A percentile compares a stretch with the other conserved stretches of the same genome.
Evolutionary conservation across 2,113 vertebrate genomes (phyloP).

Genomic region (Megatriorchis doriae): DNA sequence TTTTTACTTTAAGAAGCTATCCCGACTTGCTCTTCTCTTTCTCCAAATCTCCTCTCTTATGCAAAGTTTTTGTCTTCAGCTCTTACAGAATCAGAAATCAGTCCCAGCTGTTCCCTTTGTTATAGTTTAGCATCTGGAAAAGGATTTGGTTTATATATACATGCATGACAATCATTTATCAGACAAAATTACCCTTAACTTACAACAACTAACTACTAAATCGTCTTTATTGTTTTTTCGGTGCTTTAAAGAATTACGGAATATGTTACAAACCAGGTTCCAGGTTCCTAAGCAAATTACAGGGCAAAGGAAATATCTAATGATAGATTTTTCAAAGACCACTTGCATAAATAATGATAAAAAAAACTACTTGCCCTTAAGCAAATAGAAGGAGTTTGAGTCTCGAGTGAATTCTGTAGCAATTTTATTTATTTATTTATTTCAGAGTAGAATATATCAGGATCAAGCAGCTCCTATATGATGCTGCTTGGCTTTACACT

Average conservation of each 20-base stretch:
- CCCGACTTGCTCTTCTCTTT: not conserved
- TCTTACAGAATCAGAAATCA: not conserved
- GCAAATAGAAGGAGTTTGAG: not conserved
- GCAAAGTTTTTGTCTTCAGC: not conserved
- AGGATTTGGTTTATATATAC: not conserved
- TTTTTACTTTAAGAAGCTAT: not conserved
- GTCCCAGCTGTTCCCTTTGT: not conserved
- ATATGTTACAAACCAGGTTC: not conserved
- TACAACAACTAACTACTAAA: not conserved
- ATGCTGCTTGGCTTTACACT: not conserved
- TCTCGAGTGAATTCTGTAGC: not conserved
- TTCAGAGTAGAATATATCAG: not conserved
- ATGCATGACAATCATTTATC: slow-evolving; percentile 7
- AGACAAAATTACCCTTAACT: not conserved
- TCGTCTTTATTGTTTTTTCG: not conserved
- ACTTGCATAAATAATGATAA: not conserved
- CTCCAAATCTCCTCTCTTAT: not conserved
- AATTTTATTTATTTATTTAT: not conserved
- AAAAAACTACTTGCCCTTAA: not conserved
- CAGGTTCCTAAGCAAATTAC: not conserved
- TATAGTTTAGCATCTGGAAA: not conserved
- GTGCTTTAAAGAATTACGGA: not conserved
- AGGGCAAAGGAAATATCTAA: not conserved
- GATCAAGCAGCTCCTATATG: not conserved
- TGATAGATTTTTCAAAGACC: not conserved